Conservation (phyloP, 2,888 invertebrate species). For the Ichneumoninae sp. region DNA sequence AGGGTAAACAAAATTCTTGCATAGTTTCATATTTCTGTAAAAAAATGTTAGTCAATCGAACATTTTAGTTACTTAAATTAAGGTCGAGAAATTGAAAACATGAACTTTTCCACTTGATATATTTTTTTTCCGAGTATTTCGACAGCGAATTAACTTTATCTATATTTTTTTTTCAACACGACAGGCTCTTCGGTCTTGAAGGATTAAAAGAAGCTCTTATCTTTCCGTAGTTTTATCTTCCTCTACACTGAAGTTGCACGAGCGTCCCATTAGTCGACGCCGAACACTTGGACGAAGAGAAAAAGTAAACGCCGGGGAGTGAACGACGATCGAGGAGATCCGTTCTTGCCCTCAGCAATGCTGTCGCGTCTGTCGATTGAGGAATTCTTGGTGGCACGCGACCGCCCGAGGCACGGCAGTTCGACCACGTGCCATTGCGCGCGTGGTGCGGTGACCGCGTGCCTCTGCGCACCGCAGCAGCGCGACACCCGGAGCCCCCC, state of each 20-base stretch:
- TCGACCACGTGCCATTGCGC: constrained; percentile 40
- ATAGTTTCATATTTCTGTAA: neutral
- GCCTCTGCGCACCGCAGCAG: constrained; percentile 24
- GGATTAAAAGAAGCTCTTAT: neutral
- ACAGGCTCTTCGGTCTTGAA: too few relatives aligned
- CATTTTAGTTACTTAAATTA: too few relatives aligned
- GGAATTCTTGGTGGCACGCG: constrained; percentile 71
- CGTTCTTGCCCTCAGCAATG: constrained; percentile 64
- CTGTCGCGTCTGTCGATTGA: constrained; percentile 67
- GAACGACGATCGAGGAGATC: constrained; percentile 47
- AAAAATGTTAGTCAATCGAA: too few relatives aligned
- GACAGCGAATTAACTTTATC: too few relatives aligned
- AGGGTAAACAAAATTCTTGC: neutral
- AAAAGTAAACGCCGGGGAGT: constrained; percentile 36
- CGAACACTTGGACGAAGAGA: neutral
- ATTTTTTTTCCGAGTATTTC: too few relatives aligned
- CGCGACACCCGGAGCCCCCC: constrained; percentile 37
- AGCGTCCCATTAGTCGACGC: neutral
- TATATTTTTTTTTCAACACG: too few relatives aligned
- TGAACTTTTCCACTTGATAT: too few relatives aligned
- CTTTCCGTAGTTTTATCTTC: neutral
- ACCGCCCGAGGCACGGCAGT: constrained; percentile 67
- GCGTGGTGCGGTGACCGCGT: constrained; percentile 23
- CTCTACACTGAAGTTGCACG: neutral
- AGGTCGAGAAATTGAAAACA: too few relatives aligned